A percentile compares a stretch with the other conserved stretches of the same genome.
phyloP scores from a whole-genome alignment of 2,113 vertebrate genomes.

The Caranx melampygus region DNA sequence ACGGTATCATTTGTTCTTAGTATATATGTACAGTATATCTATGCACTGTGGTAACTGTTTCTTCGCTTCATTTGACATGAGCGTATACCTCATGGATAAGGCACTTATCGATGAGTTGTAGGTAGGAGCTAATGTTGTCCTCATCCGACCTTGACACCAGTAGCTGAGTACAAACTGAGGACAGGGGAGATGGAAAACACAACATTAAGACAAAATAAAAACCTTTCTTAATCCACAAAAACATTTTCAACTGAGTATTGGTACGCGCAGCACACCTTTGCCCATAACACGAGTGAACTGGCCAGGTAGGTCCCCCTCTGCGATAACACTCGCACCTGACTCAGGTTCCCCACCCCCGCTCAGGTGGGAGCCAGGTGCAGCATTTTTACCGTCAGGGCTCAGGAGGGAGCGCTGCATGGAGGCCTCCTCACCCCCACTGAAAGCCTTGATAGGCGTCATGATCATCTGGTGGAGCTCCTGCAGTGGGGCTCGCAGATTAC shows the following conservation, averaged over 20 bases:
- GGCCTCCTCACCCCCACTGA: slow-evolving; percentile 80
- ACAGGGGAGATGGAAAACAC: slow-evolving; percentile 1
- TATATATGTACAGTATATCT: too few species aligned
- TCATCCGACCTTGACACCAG: slow-evolving; percentile 97
- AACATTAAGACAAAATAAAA: not conserved
- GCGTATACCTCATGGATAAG: slow-evolving; percentile 93
- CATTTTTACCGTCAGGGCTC: slow-evolving; percentile 83
- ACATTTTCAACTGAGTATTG: not conserved
- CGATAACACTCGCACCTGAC: slow-evolving; percentile 84
- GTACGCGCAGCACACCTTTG: slow-evolving; percentile 87
- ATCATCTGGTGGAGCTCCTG: slow-evolving; percentile 99
- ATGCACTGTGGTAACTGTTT: too few species aligned
- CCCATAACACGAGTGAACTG: slow-evolving; percentile 99
- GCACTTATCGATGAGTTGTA: slow-evolving; percentile 99
- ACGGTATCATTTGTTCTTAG: too few species aligned
- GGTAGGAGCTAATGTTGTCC: slow-evolving; percentile 98
- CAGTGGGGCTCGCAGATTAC: slow-evolving; percentile 91
- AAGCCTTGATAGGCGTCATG: slow-evolving; percentile 96
- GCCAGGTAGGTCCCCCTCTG: slow-evolving; percentile 92
- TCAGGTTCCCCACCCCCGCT: slow-evolving; percentile 86
- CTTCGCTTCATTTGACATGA: not conserved
- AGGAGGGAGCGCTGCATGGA: slow-evolving; percentile 85
- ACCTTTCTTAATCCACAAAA: not conserved
- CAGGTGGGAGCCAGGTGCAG: slow-evolving; percentile 87
- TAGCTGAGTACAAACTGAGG: slow-evolving; percentile 96